Evolutionary conservation across 2,888 invertebrate species (phyloP), one percentile per base, ranked within the genome.

Genomic region (Cecidostiba fungosa): DNA sequence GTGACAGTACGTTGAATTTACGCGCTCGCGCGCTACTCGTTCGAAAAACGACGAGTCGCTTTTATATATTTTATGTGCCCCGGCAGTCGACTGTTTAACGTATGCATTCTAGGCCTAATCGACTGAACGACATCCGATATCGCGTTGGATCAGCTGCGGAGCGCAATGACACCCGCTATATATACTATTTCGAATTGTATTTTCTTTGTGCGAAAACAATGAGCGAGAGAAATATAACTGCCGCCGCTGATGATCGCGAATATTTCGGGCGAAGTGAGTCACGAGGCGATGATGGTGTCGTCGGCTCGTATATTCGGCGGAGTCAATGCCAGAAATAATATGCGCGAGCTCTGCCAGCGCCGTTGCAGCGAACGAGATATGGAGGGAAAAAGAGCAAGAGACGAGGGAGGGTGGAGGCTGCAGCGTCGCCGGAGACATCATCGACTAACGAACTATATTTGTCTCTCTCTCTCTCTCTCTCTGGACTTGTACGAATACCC

Each of bases 261-360:
- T 90, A 92, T 92, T 92, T 92, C 88, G 89, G 89, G 89, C 88
- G 47, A 87, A 87, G 88, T 92, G 92, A 92, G 90, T 92, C 92
- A 92, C 88, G 86, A 88, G 77, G 89, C 80, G 89, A 90, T 90
- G 90, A 89, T 89, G 89, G 88, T 90, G 88, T 89, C 89, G 89
- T 87, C 88, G 89, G 80, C 85, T 89, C 88, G 86, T 89, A 88
- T 88, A 88, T 87, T 88, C 85, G 87, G 79, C 88, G 86, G 88
- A 91, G 91, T 92, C 91, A 90, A 91, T 91, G 92, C 92, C 92
- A 91, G 91, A 92, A 92, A 92, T 92, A 92, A 92, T 92, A 92
- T 91, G 88, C 88, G 89, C 77, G 36, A 59, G 54, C 59, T 10
- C 43, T 66, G 23, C 29, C 50, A 66, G 62, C 10, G n/a, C 62